Conservation (phyloP, 2,113 vertebrate genomes). For the Chionomys nivalis region DNA sequence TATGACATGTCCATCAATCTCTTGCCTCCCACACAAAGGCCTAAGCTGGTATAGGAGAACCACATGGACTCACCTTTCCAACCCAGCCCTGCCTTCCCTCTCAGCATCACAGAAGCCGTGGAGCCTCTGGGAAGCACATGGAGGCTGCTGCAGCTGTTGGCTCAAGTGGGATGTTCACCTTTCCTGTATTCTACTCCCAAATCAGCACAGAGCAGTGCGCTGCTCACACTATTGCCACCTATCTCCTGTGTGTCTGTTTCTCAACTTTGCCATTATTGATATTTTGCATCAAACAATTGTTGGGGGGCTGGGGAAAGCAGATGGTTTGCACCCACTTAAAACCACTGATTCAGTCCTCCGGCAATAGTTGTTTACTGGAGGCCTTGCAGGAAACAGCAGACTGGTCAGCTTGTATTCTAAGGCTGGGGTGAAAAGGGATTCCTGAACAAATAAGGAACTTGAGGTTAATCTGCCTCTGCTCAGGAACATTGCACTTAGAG, state of each 20-base stretch:
- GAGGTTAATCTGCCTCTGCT: slow-evolving; percentile 49
- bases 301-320: neutral
- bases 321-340: slow-evolving; percentile 21
- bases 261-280: neutral
- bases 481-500: slow-evolving; percentile 26
- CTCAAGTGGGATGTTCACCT: neutral
- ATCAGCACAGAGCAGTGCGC: neutral
- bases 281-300: neutral
- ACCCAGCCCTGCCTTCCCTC: neutral
- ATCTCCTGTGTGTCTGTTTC: neutral
- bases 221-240: neutral
- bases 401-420: slow-evolving; percentile 42
- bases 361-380: slow-evolving; percentile 39
- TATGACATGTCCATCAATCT: neutral
- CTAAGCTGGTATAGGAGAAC: neutral
- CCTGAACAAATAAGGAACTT: slow-evolving; percentile 57
- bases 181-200: slow-evolving; percentile 45
- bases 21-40: neutral
- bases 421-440: slow-evolving; percentile 6
- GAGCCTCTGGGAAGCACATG: neutral
- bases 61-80: neutral
- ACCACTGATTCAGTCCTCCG: slow-evolving; percentile 52
- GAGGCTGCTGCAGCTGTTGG: neutral
- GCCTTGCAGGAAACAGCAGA: slow-evolving; percentile 56
- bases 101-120: neutral